Conservation (phyloP, 2,888 invertebrate genomes). For the Ophion costatus region DNA sequence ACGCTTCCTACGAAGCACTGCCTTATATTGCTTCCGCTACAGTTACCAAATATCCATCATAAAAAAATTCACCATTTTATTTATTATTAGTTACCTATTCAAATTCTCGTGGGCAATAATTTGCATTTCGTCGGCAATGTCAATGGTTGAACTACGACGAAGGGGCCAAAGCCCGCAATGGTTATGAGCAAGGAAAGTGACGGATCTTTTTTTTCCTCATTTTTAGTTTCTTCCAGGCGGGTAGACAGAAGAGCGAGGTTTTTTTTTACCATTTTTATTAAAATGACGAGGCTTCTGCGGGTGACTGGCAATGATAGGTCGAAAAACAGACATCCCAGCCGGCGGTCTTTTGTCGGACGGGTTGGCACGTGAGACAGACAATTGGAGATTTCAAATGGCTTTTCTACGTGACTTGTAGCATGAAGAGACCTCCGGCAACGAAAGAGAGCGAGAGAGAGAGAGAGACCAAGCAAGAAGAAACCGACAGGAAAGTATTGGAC, state of each 20-base stretch:
- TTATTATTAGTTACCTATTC: too few species aligned
- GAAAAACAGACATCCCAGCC: slow-evolving; percentile 40
- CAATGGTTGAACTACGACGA: too few species aligned
- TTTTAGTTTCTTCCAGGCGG: background rate
- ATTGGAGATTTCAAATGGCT: slow-evolving; percentile 67
- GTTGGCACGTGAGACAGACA: slow-evolving; percentile 53
- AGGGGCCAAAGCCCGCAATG: background rate
- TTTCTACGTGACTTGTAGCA: slow-evolving; percentile 66
- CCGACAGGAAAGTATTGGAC: slow-evolving; percentile 26
- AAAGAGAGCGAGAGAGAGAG: background rate
- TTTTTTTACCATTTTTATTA: background rate
- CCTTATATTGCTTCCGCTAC: too few species aligned
- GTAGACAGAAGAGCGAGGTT: background rate
- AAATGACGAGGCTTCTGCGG: slow-evolving; percentile 2
- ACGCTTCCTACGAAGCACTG: too few species aligned
- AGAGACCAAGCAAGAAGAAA: slow-evolving; percentile 4
- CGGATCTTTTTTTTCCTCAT: background rate
- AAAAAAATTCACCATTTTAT: too few species aligned
- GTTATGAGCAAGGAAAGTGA: background rate
- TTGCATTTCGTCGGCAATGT: background rate
- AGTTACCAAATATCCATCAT: too few species aligned
- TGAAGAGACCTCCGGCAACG: slow-evolving; percentile 28
- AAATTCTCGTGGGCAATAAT: background rate
- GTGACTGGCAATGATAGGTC: slow-evolving; percentile 42
- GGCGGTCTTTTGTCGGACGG: slow-evolving; percentile 33